Evolutionary conservation across 2,888 invertebrate genomes (phyloP), one percentile per base, ranked within the genome.

Genomic region (Ecliptopera silaceata): DNA sequence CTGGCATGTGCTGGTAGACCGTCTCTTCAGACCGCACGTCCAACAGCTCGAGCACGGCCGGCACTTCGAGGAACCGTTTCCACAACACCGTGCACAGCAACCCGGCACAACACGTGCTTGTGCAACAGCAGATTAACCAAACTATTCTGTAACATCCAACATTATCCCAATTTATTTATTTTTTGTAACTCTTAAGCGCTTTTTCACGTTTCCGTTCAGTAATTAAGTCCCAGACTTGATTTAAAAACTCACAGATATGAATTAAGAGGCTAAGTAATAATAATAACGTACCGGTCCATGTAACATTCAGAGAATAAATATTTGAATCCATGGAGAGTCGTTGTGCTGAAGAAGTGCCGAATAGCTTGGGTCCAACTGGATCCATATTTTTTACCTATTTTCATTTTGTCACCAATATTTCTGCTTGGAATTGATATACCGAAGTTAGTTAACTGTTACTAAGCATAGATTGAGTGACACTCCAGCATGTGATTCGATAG

Each of bases 291-390:
- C 89, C 86, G 79, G 64, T 88, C 89, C 4, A 65, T 56, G 43
- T 62, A 74, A 66, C 76, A 74, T 31, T 50, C 70, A 11, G 82
- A 78, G 11, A 53, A 65, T 20, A 90, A 65, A 72, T 90, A 90
- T 64, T 90, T 91, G 57, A 90, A 88, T 4, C 90, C 89, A 46
- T 91, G 90, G 8, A 91, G 63, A 0, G 88, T 88, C 0, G 89
- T 90, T 0, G 78, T 79, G 44, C 71, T 71, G 32, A 80, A 78
- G 54, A 82, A 89, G 1, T 80, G 71, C 22, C 64, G 70, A 8
- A 82, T 59, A 0, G 72, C 72, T 13, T 64, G 57, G 1, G 69
- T 64, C 1, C 65, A 47, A 11, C 66, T 54, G 6, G 46, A 32
- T 32, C 42, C 26, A 15, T 38, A 22, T 50, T 38, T 50, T 50